Conservation (phyloP, 2,113 vertebrate species). For the Notarius lentiginosus region DNA sequence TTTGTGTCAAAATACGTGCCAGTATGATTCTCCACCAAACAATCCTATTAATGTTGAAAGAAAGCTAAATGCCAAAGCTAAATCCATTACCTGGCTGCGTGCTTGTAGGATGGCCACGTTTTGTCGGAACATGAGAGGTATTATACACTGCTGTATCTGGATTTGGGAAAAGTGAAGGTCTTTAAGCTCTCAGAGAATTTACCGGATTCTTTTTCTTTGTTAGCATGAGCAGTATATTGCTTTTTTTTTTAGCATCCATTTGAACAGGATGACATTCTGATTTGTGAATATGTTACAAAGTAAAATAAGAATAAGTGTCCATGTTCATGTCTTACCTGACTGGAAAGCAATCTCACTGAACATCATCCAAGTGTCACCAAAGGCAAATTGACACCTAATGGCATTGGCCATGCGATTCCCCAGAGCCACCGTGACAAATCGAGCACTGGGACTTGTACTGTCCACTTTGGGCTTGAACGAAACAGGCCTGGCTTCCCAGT, state of each 20-base stretch:
- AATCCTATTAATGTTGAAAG: neutral
- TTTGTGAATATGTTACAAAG: neutral
- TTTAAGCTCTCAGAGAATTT: neutral
- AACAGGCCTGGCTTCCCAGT: constrained; percentile 83
- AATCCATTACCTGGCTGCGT: constrained; percentile 61
- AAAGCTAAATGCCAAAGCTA: neutral
- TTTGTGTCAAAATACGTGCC: neutral
- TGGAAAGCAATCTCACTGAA: constrained; percentile 98
- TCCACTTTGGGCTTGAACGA: constrained; percentile 82
- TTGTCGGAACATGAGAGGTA: constrained; percentile 76
- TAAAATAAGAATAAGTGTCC: neutral
- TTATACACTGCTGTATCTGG: constrained; percentile 94
- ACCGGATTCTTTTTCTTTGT: neutral
- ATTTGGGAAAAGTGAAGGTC: constrained; percentile 11
- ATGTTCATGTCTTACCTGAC: constrained; percentile 76
- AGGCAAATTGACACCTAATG: constrained; percentile 92
- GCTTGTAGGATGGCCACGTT: constrained; percentile 77
- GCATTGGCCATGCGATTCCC: constrained; percentile 87
- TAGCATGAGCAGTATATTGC: neutral
- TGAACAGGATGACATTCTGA: neutral
- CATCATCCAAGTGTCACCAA: constrained; percentile 91
- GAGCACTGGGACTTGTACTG: constrained; percentile 83
- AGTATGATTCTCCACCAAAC: neutral
- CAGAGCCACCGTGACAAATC: constrained; percentile 87
- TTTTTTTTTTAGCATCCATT: neutral